phyloP scores from a whole-genome alignment of 2,888 invertebrate genomes.

The Octodonta nipae region DNA sequence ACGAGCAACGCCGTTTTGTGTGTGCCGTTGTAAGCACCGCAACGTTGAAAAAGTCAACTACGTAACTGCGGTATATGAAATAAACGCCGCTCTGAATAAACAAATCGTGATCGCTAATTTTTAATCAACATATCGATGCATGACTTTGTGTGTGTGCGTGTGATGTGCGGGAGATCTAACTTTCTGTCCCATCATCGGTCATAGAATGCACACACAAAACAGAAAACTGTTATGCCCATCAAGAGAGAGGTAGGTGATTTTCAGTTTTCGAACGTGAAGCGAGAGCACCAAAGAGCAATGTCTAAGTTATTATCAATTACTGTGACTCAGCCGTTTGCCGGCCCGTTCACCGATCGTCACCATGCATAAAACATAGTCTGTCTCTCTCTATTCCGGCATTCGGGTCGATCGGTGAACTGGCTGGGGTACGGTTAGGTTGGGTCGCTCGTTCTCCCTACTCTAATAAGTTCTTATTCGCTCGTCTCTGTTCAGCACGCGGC shows the following conservation, averaged over 20 bases:
- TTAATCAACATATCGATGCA: too few species aligned
- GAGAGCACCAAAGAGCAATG: constrained; percentile 31
- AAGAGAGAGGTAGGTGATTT: constrained; percentile 17
- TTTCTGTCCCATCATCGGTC: too few species aligned
- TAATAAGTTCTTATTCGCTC: constrained; percentile 30
- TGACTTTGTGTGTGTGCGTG: too few species aligned
- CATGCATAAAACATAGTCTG: constrained; percentile 35
- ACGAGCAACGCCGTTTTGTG: too few species aligned
- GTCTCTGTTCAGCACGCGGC: constrained; percentile 19
- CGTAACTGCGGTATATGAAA: too few species aligned
- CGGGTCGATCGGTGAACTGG: constrained; percentile 33
- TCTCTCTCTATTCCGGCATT: constrained; percentile 39
- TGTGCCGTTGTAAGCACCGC: too few species aligned
- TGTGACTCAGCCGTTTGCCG: constrained; percentile 38
- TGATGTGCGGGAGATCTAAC: too few species aligned
- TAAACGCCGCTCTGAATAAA: too few species aligned
- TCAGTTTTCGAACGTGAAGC: constrained; percentile 23
- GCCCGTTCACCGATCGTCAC: constrained; percentile 33
- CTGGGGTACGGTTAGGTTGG: constrained; percentile 36
- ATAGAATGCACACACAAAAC: constrained; percentile 11
- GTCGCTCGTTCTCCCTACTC: constrained; percentile 34
- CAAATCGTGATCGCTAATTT: too few species aligned
- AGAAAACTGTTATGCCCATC: constrained; percentile 15
- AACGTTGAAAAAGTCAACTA: too few species aligned
- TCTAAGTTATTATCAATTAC: constrained; percentile 39